Evolutionary conservation across 2,888 invertebrate species (phyloP).

Genomic region (Rhingia campestris): DNA sequence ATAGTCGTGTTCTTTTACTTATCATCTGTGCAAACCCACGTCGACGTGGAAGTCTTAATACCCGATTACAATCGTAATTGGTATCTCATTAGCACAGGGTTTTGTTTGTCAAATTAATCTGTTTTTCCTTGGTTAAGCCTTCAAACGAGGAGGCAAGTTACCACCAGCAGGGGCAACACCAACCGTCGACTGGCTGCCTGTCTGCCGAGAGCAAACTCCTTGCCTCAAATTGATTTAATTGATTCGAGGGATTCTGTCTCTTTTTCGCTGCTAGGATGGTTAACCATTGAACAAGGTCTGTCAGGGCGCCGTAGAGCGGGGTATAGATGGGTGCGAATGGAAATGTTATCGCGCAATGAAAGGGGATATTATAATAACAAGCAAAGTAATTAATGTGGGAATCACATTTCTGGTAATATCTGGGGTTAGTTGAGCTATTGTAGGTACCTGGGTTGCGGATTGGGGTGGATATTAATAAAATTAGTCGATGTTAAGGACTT

Average conservation of each 20-base stretch:
- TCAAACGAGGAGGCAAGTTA: conserved; percentile 45
- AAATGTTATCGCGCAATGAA: conserved; percentile 56
- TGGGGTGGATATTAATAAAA: conserved; percentile 39
- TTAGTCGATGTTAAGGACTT: conserved; percentile 9
- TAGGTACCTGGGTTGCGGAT: conserved; percentile 4
- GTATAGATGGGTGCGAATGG: conserved; percentile 1
- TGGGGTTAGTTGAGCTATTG: neutral
- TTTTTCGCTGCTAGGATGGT: conserved; percentile 30
- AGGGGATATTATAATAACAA: conserved; percentile 58
- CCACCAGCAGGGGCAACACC: neutral
- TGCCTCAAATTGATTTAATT: conserved; percentile 65
- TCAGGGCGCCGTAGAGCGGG: conserved; percentile 10
- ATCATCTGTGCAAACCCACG: neutral
- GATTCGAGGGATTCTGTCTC: conserved; percentile 52
- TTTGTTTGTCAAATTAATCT: conserved; percentile 65
- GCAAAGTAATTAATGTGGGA: conserved; percentile 66
- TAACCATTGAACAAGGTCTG: conserved; percentile 15
- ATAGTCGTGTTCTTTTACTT: neutral
- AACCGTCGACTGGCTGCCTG: conserved; percentile 3
- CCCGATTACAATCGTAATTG: conserved; percentile 73
- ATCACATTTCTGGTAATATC: conserved; percentile 60
- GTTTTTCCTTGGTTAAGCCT: conserved; percentile 55
- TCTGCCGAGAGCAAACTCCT: conserved; percentile 28
- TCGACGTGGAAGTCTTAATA: conserved; percentile 58
- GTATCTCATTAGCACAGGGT: conserved; percentile 71